Evolutionary conservation across 2,113 vertebrate genomes (phyloP), one percentile per base, ranked within the genome.

Genomic region (Orthochromis malagaraziensis): DNA sequence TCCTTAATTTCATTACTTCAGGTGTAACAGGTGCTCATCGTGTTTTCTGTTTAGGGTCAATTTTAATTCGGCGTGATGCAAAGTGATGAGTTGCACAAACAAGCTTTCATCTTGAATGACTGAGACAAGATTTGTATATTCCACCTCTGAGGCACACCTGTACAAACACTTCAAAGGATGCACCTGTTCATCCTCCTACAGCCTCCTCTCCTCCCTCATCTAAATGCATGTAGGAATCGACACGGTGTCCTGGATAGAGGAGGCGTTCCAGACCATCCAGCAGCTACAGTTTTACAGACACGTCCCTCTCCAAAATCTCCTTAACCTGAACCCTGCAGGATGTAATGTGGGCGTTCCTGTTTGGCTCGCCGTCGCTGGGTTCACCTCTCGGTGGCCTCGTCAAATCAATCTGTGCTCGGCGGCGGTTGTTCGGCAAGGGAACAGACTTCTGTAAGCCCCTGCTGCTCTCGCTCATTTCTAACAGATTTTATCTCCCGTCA

Each of bases 251-350:
- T 24, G 35, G 19, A 21, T 68, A 4, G 35, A 70, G 65, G 65
- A 1, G 1, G 35, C 1, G 11, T 68, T 14, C 53, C 12, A 40
- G 65, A 24, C 7, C 38, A 42, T 14, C 65, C 65, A 16, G 38
- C 12, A 6, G 35, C n/a, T 16, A 24, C 35, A 9, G 11, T 0
- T 68, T 29, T 73, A 1, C 13, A 45, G 21, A 45, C 68, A 0
- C n/a, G 3, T 70, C 38, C 5, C 38, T 70, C 60, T 38, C 8
- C 38, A 29, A 47, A 73, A 3, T 26, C 68, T 26, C 68, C 3
- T 73, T 47, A 73, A 47, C 40, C 40, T 47, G 21, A 40, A 14
- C 38, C 68, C 68, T 45, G 40, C 70, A 49, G 24, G 42, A 29
- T 17, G 68, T 13, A 68, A 38, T 8, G 33, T 68, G 6, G 33